Base-by-base conservation (phyloP, 2,888 invertebrate species). In the Euspilapteryx auroguttella region DNA sequence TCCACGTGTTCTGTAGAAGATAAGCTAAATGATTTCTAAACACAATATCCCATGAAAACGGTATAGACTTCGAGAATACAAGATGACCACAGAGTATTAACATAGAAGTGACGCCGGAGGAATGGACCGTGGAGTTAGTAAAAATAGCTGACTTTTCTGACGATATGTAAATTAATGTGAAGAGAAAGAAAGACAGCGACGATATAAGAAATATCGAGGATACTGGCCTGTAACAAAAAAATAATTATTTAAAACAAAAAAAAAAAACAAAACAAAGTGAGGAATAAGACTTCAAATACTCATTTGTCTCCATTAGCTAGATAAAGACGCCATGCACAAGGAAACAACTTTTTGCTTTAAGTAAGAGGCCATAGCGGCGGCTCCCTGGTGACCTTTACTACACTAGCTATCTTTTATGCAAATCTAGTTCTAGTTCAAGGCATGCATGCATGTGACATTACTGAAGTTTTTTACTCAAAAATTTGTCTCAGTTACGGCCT, bases 141-240 rank as follows among this genome's bases (percentile, higher is more conserved):
- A 29, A 3, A 9, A 25, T 17, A 3, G 9, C 22, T 11, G 25
- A 7, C 12, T 36, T 30, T n/a, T 29, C 29, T 9, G 32, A 2
- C 4, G n/a, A n/a, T n/a, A 21, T 14, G 23, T 31, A 36, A 14
- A 32, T 25, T 4, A 14, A 10, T 5, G 13, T 10, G 14, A 30
- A 30, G 17, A 27, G 5, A 12, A 24, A 22, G 12, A 30, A 17
- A 1, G 28, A 15, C 4, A 21, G 4, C 2, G 36, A 17, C 20
- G 34, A 24, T 3, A 31, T 21, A 11, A 34, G 14, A 9, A 31
- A 17, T 9, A 32, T 24, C 8, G 28, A 21, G 9, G 36, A 24
- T 30, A 34, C 8, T 3, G 34, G 36, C 36, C 36, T 36, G 34
- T 11, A 34, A 34, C n/a, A n/a, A n/a, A n/a, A n/a, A n/a, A n/a